Percentiles rank a stretch among this genome's conserved stretches.
phyloP scores from a whole-genome alignment of 2,113 vertebrate species.

The Tychaedon coryphoeus region DNA sequence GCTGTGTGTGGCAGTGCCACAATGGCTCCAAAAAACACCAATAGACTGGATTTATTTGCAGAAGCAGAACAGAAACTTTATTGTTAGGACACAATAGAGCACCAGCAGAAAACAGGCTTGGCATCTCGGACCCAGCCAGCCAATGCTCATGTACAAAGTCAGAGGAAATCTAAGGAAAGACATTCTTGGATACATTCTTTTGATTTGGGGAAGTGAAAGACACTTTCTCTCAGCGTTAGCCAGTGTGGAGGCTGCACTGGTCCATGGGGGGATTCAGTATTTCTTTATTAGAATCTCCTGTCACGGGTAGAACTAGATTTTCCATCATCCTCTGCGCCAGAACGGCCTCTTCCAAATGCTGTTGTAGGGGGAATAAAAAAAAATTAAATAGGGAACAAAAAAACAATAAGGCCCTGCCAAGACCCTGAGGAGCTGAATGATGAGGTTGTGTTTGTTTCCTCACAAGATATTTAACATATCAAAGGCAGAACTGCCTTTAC shows the following conservation, averaged over 20 bases:
- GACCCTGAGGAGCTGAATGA: neutral
- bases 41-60: neutral
- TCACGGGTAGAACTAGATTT: neutral
- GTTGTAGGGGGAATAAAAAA: neutral
- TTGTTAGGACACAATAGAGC: neutral
- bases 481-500: neutral
- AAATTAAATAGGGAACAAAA: neutral
- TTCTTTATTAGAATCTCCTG: neutral
- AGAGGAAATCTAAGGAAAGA: neutral
- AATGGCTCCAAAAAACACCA: neutral
- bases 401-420: neutral
- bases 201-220: neutral
- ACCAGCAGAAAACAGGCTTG: neutral
- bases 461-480: neutral
- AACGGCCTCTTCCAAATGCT: neutral
- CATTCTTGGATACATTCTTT: neutral
- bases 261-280: neutral
- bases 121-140: neutral
- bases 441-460: neutral
- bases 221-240: neutral
- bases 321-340: neutral
- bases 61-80: constrained; percentile 61
- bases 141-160: neutral
- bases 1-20: neutral
- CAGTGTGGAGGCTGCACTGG: neutral